Percentiles rank a stretch among this genome's conserved stretches.
Evolutionary conservation across 2,888 invertebrate species (phyloP).

Genomic region (Euproctis similis): DNA sequence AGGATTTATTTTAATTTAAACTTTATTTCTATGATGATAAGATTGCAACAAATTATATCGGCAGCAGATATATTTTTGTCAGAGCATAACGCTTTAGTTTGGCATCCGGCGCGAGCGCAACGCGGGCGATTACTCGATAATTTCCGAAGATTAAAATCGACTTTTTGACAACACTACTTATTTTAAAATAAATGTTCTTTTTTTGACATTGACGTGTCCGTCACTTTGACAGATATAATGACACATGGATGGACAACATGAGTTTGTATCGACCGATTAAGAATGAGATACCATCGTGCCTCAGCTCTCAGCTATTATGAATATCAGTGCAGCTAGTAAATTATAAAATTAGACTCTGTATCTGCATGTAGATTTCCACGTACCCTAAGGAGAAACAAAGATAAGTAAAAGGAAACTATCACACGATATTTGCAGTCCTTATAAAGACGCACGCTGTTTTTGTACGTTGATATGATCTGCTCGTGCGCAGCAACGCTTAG

Average conservation of each 20-base stretch:
- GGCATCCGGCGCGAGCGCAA: conserved; percentile 69
- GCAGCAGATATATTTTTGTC: conserved; percentile 9
- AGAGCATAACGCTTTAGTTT: conserved; percentile 41
- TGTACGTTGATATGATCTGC: conserved; percentile 23
- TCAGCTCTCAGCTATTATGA: conserved; percentile 8
- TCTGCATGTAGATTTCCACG: conserved; percentile 1
- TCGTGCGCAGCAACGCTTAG: conserved; percentile 29
- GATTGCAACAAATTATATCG: conserved; percentile 7
- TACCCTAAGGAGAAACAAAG: conserved; percentile 11
- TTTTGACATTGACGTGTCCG: conserved; percentile 29
- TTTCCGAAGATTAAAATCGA: conserved; percentile 61
- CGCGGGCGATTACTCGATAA: conserved; percentile 71
- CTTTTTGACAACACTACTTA: conserved; percentile 62
- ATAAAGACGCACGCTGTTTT: conserved; percentile 27
- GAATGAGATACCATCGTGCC: too few species aligned
- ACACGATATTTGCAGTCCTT: conserved; percentile 22
- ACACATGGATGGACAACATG: conserved; percentile 20
- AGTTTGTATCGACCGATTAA: too few species aligned
- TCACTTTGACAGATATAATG: conserved; percentile 19
- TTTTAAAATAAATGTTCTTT: conserved; percentile 40
- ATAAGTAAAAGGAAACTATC: conserved; percentile 23
- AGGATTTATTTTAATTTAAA: conserved; percentile 9
- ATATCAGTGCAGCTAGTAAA: too few species aligned
- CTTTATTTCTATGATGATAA: conserved; percentile 16
- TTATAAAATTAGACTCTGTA: not conserved